Evolutionary conservation across 2,797 vertebrate species (phyloP), one percentile per base, ranked within the genome.

Genomic region (Melanotaenia nigrans): DNA sequence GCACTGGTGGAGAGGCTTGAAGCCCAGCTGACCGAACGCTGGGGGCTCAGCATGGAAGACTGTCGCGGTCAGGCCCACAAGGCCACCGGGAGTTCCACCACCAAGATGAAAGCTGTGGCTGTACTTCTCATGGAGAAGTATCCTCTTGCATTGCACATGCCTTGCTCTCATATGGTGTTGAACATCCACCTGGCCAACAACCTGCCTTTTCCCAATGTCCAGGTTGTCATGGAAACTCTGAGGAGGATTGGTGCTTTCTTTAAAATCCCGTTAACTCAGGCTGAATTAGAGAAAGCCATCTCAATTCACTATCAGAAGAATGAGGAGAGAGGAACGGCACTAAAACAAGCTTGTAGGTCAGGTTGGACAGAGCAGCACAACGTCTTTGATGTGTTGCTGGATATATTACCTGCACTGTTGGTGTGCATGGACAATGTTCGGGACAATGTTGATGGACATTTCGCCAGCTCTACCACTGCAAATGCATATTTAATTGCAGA

Each of bases 41-140:
- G 96, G 97, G 96, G 97, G 5, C 90, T 99, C 12, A 96, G 96
- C 85, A 96, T 99, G 96, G 96, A 99, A 35, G 95, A 97, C 82
- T 99, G 97, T 60, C 95, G 96, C 1, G 97, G 97, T 40, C 97
- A 98, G 84, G 96, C 97, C 57, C 97, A 98, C 73, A 94, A 95
- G 0, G 94, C 96, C 36, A 97, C 95, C 1, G 96, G 96, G 8
- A 94, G 94, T 1, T 95, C 95, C 80, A 95, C 95, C 87, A 95
- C 94, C 56, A 97, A 96, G 86, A 97, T 99, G 96, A 98, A 98
- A 90, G 90, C 95, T 2, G 95, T 97, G 75, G 96, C 96, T 5
- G 94, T 92, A 0, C 93, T 96, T 65, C 91, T 99, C 49, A 90
- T 96, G 86, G 96, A 97, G 78, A 99, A 97, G 88, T 98, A 97